A percentile compares a stretch with the other conserved stretches of the same genome.
Conservation (phyloP, 35 echinoderm and acorn worm genomes). For the Ophioderma brevispina region DNA sequence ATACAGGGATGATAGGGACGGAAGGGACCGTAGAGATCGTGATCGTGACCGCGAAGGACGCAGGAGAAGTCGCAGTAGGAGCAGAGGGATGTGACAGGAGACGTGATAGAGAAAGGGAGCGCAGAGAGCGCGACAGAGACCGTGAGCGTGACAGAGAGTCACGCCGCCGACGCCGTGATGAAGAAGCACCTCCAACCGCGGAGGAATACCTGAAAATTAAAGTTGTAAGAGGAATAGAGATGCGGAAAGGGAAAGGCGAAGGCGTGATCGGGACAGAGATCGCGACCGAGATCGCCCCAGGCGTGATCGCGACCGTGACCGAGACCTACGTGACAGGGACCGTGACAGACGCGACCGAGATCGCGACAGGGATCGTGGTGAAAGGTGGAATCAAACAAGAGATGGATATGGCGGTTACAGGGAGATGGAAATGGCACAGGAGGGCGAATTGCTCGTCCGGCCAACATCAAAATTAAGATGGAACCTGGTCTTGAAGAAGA, state of each 20-base stretch:
- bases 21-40: background rate
- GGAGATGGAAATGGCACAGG: background rate
- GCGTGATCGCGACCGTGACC: conserved; percentile 14
- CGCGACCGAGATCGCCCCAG: conserved; percentile 7
- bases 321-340: conserved; percentile 17
- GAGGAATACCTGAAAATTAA: background rate
- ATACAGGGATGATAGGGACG: background rate
- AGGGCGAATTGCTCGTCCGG: background rate
- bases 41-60: no score
- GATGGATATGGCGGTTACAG: background rate
- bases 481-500: background rate
- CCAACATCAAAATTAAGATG: conserved; percentile 2
- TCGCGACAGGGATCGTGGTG: background rate
- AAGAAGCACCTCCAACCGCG: background rate
- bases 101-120: conserved; percentile 14
- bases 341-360: conserved; percentile 10
- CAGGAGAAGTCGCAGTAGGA: background rate
- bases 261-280: conserved; percentile 13
- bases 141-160: background rate
- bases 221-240: background rate
- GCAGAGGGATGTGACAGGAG: background rate
- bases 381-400: conserved; percentile 11
- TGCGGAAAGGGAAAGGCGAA: background rate
- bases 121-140: background rate
- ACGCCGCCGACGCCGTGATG: background rate